Evolutionary conservation across 2,113 vertebrate genomes (phyloP).

Genomic region (Urocynchramus pylzowi): DNA sequence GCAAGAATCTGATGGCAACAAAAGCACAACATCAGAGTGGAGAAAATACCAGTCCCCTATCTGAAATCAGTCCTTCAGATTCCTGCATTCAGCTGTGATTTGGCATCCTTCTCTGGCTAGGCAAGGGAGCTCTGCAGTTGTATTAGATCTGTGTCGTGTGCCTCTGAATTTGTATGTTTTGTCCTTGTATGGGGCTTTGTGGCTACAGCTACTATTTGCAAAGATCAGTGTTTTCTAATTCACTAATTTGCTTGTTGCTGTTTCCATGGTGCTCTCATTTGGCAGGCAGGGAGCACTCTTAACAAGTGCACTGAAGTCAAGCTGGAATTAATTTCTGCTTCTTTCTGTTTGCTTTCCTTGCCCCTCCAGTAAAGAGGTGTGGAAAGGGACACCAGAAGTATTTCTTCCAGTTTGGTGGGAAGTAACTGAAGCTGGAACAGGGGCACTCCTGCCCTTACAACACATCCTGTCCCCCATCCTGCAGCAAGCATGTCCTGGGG

Average conservation of each 20-base stretch:
- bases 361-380: background rate
- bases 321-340: constrained; percentile 24
- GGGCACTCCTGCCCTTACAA: background rate
- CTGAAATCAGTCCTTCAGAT: background rate
- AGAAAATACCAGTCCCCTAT: background rate
- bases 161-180: background rate
- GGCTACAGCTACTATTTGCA: background rate
- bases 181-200: constrained; percentile 17
- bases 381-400: background rate
- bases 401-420: background rate
- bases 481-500: background rate
- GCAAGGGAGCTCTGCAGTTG: background rate
- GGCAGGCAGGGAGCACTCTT: background rate
- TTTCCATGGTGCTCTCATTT: constrained; percentile 55
- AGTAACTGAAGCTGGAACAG: background rate
- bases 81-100: background rate
- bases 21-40: background rate
- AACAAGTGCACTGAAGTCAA: background rate
- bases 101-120: background rate
- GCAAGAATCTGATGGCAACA: background rate
- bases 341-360: background rate
- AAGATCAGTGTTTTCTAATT: constrained; percentile 46
- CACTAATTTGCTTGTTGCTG: constrained; percentile 47
- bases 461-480: background rate
- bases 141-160: background rate